Evolutionary conservation across 2,797 vertebrate genomes (phyloP).

Genomic region (Picus viridis): DNA sequence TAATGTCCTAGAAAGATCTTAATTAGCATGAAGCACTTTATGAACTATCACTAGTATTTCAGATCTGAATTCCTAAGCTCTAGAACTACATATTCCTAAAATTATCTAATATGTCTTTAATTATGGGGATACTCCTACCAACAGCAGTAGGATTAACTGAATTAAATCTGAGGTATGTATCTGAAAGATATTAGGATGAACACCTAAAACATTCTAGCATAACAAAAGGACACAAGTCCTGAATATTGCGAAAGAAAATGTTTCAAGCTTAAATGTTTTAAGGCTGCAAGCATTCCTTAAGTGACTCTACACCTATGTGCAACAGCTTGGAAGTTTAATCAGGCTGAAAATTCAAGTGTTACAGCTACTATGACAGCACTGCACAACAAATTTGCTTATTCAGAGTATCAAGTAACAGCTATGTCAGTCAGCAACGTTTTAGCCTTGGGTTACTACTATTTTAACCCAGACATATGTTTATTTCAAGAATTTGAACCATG

Average conservation of each 20-base stretch:
- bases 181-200: neutral
- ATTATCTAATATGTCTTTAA: neutral
- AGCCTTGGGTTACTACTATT: constrained; percentile 5
- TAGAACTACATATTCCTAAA: neutral
- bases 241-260: neutral
- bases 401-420: constrained; percentile 41
- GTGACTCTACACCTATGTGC: neutral
- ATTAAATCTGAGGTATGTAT: neutral
- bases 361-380: neutral
- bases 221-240: neutral
- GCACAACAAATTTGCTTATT: constrained; percentile 56
- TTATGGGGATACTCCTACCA: neutral
- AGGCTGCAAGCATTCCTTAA: neutral
- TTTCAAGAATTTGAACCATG: constrained; percentile 20
- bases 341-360: neutral
- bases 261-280: neutral
- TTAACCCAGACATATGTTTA: neutral
- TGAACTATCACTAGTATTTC: neutral
- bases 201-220: neutral
- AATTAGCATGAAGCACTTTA: neutral
- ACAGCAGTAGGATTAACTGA: neutral
- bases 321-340: neutral
- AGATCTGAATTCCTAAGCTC: neutral
- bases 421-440: neutral
- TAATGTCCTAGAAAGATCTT: neutral